Evolutionary conservation across 2,797 vertebrate genomes (phyloP).

Genomic region (Coilia nasus): DNA sequence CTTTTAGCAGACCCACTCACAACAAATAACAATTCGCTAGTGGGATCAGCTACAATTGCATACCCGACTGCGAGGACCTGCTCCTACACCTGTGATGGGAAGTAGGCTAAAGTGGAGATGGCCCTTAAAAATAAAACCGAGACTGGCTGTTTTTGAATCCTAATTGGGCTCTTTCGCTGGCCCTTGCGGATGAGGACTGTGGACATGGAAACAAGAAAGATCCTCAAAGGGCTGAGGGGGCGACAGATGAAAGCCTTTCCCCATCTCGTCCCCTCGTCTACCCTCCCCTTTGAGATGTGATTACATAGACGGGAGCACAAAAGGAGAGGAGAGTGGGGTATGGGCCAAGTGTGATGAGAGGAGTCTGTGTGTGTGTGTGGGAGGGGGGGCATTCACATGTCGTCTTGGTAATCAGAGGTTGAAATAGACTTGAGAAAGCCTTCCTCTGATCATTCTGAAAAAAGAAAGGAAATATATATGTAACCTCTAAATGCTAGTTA

Average conservation of each 20-base stretch:
- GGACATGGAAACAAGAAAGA: background rate
- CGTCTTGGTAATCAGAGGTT: slow-evolving; percentile 66
- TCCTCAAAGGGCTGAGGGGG: slow-evolving; percentile 49
- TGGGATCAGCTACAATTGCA: too few relatives aligned
- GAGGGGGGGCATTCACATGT: slow-evolving; percentile 67
- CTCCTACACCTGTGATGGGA: too few relatives aligned
- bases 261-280: too few relatives aligned
- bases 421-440: slow-evolving; percentile 21
- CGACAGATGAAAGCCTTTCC: slow-evolving; percentile 67
- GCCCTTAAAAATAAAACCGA: background rate
- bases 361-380: slow-evolving; percentile 38
- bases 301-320: slow-evolving; percentile 59
- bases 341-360: slow-evolving; percentile 53
- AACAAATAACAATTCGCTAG: background rate
- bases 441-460: slow-evolving; percentile 59
- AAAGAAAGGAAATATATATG: slow-evolving; percentile 42
- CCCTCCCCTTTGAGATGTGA: slow-evolving; percentile 59
- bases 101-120: background rate
- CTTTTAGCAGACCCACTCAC: background rate
- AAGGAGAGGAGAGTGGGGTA: slow-evolving; percentile 34
- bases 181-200: background rate
- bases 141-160: background rate
- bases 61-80: too few relatives aligned
- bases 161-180: slow-evolving; percentile 8
- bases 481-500: too few relatives aligned